Evolutionary conservation across 2,113 vertebrate genomes (phyloP), one percentile per base, ranked within the genome.

Genomic region (Erpornis zantholeuca): DNA sequence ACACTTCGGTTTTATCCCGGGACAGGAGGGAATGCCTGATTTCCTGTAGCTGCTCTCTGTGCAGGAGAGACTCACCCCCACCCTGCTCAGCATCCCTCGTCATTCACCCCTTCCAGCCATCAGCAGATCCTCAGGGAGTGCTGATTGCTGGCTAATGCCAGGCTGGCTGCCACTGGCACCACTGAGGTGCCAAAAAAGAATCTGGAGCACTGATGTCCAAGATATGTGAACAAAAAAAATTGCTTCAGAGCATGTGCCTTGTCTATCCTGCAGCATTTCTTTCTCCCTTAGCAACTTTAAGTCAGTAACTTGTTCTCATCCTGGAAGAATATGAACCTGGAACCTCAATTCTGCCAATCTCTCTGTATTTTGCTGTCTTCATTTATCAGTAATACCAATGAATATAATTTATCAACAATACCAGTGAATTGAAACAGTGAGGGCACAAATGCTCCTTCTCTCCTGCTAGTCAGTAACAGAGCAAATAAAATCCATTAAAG

Each of bases 161-260:
- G 50, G 8, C 60, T 68, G 90, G 79, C 82, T 94, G 71, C 63
- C 85, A 19, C 3, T n/a, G 61, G 24, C 72, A 60, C 42, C 36
- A 53, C 33, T 25, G 56, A 44, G 31, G 50, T 17, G 45, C 44
- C 49, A 56, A 29, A 84, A 40, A 61, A 31, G 50, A 50, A 86
- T 52, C 14, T 10, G 69, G 35, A 78, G 44, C 12, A 13, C 61
- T 56, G 49, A 57, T 59, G 40, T 22, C 31, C 52, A 20, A 19
- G 54, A 45, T 49, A 71, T 7, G 66, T 29, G 69, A 35, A 80
- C 9, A 5, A 77, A 45, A 57, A 63, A n/a, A 31, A 9, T 1
- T 3, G 38, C 8, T 65, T 77, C 52, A 10, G 24, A 44, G 36
- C 8, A 60, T 2, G 0, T 25, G 7, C 16, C 14, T 54, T n/a